Evolutionary conservation across 2,888 invertebrate genomes (phyloP).

Genomic region (Drosophila mimica): DNA sequence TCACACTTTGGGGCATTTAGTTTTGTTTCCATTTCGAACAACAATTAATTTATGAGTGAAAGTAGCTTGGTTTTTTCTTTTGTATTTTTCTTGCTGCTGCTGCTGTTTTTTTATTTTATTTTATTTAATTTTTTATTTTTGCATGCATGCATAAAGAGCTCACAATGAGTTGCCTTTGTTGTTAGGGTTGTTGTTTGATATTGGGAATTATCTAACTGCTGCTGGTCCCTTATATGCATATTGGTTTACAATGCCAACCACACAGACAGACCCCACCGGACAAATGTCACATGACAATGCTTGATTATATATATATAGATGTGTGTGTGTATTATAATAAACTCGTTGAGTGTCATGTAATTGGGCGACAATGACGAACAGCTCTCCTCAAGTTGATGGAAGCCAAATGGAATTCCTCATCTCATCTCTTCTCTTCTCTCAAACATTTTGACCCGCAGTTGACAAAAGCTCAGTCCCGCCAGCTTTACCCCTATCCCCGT

Average conservation of each 20-base stretch:
- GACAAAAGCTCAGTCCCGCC: constrained; percentile 9
- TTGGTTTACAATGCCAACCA: constrained; percentile 59
- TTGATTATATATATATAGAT: constrained; percentile 15
- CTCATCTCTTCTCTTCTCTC: neutral
- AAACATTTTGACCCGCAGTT: constrained; percentile 57
- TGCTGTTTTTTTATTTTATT: neutral
- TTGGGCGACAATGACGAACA: constrained; percentile 53
- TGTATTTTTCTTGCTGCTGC: neutral
- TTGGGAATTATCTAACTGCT: constrained; percentile 62
- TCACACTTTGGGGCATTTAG: constrained; percentile 56
- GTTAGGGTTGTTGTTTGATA: constrained; percentile 28
- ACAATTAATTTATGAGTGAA: constrained; percentile 80
- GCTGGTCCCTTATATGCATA: constrained; percentile 70
- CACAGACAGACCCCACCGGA: constrained; percentile 16
- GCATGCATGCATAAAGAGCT: constrained; percentile 59
- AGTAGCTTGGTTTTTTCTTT: constrained; percentile 50
- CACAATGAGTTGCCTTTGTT: constrained; percentile 65
- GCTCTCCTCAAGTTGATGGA: constrained; percentile 16
- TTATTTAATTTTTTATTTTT: constrained; percentile 42
- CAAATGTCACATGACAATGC: constrained; percentile 36
- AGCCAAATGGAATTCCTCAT: neutral
- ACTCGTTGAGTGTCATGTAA: constrained; percentile 54
- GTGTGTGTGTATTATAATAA: constrained; percentile 39
- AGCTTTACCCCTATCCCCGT: neutral
- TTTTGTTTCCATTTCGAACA: constrained; percentile 51